phyloP scores from a whole-genome alignment of 2,797 vertebrate species.

The Eulemur coronatus region DNA sequence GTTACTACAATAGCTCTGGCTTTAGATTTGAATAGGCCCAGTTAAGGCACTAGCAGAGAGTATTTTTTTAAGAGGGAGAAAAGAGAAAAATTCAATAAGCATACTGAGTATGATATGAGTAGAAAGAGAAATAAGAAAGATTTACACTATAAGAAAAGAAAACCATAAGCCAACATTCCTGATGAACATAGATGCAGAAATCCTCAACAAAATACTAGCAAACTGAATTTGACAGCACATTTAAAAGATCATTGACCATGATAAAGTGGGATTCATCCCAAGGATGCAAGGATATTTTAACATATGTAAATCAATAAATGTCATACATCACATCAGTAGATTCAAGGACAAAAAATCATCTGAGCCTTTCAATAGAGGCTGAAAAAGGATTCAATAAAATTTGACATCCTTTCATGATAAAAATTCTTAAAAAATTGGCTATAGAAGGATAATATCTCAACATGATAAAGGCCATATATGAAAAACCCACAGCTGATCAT shows the following conservation, averaged over 20 bases:
- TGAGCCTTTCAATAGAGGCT: background rate
- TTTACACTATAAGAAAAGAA: background rate
- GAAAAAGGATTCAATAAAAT: background rate
- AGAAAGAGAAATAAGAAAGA: background rate
- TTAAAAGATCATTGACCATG: background rate
- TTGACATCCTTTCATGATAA: background rate
- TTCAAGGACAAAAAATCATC: background rate
- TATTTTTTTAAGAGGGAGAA: background rate
- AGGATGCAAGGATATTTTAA: background rate
- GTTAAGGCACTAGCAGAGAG: background rate
- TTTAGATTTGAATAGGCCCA: background rate
- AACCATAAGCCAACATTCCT: background rate
- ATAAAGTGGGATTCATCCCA: background rate
- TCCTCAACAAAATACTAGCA: background rate
- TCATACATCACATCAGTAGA: background rate
- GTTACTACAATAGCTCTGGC: background rate
- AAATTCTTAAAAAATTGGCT: background rate
- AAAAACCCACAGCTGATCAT: background rate
- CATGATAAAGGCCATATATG: background rate
- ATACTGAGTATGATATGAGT: background rate
- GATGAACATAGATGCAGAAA: background rate
- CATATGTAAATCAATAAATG: background rate
- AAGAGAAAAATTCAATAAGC: background rate
- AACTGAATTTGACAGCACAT: background rate
- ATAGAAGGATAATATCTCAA: background rate